Evolutionary conservation across 1,140 invertebrate species (phyloP).

Genomic region (Streblospio benedicti): DNA sequence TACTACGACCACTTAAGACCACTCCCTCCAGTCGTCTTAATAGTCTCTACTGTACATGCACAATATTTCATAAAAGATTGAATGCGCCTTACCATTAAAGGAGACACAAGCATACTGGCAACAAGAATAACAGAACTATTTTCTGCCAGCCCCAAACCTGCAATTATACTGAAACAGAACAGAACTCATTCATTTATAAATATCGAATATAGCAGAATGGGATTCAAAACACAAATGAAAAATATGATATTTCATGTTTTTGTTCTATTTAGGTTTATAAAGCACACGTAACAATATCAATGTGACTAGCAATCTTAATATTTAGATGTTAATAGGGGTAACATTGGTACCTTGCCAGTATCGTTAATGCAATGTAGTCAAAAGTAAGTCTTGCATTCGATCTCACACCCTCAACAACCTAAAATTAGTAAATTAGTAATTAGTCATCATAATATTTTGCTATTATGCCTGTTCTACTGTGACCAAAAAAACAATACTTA

Average conservation of each 20-base stretch:
- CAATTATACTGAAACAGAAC: conserved; percentile 45
- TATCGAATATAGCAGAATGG: not conserved
- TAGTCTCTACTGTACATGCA: not conserved
- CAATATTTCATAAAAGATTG: not conserved
- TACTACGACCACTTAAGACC: not conserved
- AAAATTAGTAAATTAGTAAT: conserved; percentile 27
- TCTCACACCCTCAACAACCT: conserved; percentile 71
- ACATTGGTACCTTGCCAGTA: conserved; percentile 62
- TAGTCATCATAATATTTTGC: not conserved
- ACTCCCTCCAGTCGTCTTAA: not conserved
- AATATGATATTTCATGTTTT: not conserved
- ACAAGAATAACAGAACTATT: conserved; percentile 73
- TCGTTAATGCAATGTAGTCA: conserved; percentile 68
- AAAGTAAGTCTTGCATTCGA: conserved; percentile 70
- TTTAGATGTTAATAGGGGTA: not conserved
- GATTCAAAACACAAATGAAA: not conserved
- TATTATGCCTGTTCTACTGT: not conserved
- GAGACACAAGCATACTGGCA: conserved; percentile 78
- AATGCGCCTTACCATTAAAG: conserved; percentile 60
- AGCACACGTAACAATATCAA: not conserved
- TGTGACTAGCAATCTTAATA: not conserved
- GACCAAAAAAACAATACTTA: not conserved
- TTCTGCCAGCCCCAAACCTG: conserved; percentile 66
- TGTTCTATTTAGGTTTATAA: not conserved
- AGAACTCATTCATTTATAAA: not conserved